Conservation (phyloP, 2,113 vertebrate species). For the Sylvilagus bachmani region DNA sequence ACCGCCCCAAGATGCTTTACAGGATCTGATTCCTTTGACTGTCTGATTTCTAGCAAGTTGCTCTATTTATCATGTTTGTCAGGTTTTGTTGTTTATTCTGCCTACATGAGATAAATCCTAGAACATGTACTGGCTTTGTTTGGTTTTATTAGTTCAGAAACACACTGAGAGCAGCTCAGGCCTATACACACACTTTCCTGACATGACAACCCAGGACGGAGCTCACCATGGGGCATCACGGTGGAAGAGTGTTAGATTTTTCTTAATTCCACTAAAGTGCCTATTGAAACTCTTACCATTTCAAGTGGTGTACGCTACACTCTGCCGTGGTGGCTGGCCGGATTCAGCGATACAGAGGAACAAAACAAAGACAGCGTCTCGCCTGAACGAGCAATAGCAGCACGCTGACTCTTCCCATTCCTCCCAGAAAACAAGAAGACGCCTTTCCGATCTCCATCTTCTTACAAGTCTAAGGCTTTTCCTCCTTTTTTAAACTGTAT, state of each 20-base stretch:
- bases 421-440: conserved; percentile 76
- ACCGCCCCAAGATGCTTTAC: conserved; percentile 81
- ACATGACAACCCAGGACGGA: conserved; percentile 84
- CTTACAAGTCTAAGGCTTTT: conserved; percentile 66
- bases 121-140: conserved; percentile 80
- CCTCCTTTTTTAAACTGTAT: conserved; percentile 71
- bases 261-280: conserved; percentile 93
- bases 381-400: conserved; percentile 87
- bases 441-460: conserved; percentile 75
- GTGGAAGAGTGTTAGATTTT: conserved; percentile 92
- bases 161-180: conserved; percentile 89
- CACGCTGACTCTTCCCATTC: conserved; percentile 81
- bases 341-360: conserved; percentile 73
- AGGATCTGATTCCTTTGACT: conserved; percentile 80
- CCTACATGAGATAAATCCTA: conserved; percentile 78
- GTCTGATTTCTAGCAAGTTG: conserved; percentile 85
- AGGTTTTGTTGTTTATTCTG: conserved; percentile 79
- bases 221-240: conserved; percentile 87
- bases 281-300: conserved; percentile 90
- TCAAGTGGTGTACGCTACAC: conserved; percentile 80
- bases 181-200: conserved; percentile 85
- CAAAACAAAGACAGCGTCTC: conserved; percentile 71
- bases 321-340: conserved; percentile 85
- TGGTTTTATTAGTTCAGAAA: conserved; percentile 86
- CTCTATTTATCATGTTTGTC: conserved; percentile 85